These are phyloP conservation scores for Onychomys arenicola DNA, from an alignment of 2,797 vertebrate genomes.

Conservation along the genomic window DNA sequence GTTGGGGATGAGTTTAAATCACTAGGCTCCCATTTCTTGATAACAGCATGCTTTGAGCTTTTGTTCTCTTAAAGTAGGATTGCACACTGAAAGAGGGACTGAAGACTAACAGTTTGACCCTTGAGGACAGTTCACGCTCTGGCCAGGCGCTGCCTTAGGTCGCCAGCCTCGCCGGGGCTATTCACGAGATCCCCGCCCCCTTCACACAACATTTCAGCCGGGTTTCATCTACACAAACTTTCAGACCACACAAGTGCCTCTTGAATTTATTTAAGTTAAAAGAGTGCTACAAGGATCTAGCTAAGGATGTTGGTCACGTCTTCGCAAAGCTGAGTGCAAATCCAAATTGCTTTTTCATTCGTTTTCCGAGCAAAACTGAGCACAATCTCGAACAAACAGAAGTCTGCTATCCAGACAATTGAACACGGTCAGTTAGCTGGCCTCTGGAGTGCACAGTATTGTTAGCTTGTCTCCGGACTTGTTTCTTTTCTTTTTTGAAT, in stretches of 20 bases:
- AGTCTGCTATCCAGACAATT: not conserved
- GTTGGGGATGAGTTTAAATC: slow-evolving; percentile 87
- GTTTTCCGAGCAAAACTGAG: not conserved
- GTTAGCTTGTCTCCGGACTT: not conserved
- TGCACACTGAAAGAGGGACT: slow-evolving; percentile 85
- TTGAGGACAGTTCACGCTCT: slow-evolving; percentile 84
- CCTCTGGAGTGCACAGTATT: not conserved
- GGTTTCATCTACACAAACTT: slow-evolving; percentile 45
- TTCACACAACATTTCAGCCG: slow-evolving; percentile 32
- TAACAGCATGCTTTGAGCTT: slow-evolving; percentile 85
- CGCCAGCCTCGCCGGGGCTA: not conserved
- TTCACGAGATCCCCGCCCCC: slow-evolving; percentile 18
- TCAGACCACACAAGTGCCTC: slow-evolving; percentile 85
- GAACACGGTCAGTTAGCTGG: not conserved
- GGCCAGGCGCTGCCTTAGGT: slow-evolving; percentile 74
- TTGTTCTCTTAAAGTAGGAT: slow-evolving; percentile 87
- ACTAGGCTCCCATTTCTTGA: slow-evolving; percentile 85
- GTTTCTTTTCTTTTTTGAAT: not conserved
- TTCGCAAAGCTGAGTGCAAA: slow-evolving; percentile 16
- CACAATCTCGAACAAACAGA: slow-evolving; percentile 49
- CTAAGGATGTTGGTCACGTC: slow-evolving; percentile 19
- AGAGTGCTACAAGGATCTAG: slow-evolving; percentile 41
- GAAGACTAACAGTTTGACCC: slow-evolving; percentile 90
- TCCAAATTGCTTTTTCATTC: not conserved
- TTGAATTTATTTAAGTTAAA: slow-evolving; percentile 64